Evolutionary conservation across 2,113 vertebrate genomes (phyloP).

Genomic region (Phalacrocorax brasilianus): DNA sequence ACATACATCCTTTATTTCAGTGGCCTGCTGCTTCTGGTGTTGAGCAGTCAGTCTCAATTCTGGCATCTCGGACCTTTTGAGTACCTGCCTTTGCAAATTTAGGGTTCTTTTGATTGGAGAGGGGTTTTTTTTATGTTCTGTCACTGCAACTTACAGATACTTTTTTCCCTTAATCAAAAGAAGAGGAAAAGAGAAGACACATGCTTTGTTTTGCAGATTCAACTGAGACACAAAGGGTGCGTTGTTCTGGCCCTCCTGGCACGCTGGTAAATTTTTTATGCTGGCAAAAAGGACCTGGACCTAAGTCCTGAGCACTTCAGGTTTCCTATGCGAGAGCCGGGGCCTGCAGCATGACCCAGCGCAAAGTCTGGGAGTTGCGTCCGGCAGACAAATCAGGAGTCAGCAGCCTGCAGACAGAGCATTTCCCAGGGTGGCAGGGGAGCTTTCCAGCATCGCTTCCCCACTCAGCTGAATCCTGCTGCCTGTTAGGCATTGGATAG

Average conservation of each 20-base stretch:
- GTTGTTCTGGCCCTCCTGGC: neutral
- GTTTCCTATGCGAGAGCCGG: neutral
- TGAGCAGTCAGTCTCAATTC: neutral
- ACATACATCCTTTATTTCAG: neutral
- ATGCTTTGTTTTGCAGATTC: neutral
- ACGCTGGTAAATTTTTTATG: neutral
- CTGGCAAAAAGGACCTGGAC: neutral
- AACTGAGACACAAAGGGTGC: neutral
- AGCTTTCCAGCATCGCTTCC: neutral
- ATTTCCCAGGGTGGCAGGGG: neutral
- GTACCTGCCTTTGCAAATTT: neutral
- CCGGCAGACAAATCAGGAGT: rapidly evolving
- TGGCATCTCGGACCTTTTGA: neutral
- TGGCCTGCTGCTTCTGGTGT: neutral
- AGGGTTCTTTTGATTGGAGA: neutral
- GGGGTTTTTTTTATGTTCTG: neutral
- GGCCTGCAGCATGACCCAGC: neutral
- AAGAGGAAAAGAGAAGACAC: conserved; percentile 6
- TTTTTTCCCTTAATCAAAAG: neutral
- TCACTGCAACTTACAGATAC: neutral
- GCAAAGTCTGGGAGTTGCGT: neutral
- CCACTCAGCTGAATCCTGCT: neutral
- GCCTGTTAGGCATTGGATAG: neutral
- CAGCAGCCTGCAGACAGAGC: rapidly evolving
- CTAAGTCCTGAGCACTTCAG: neutral